Evolutionary conservation across 2,888 invertebrate species (phyloP).

Genomic region (Rhorus exstirpatorius): DNA sequence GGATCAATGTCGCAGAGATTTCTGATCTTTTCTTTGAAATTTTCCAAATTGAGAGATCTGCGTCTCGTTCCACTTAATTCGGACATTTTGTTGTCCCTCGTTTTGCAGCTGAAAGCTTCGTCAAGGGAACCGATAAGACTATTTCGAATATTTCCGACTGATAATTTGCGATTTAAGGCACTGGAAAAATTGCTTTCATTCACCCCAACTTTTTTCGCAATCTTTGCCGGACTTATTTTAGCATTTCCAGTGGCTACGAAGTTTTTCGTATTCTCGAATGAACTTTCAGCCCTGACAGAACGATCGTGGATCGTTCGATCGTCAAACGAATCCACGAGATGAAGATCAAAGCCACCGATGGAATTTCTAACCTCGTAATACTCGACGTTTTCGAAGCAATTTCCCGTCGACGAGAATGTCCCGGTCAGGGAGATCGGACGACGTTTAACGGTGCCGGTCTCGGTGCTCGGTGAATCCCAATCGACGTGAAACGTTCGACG

Average conservation of each 20-base stretch:
- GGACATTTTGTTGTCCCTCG: background rate
- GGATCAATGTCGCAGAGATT: background rate
- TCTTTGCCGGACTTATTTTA: background rate
- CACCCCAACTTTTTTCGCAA: background rate
- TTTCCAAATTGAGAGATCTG: slow-evolving; percentile 11
- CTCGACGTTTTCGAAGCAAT: slow-evolving; percentile 73
- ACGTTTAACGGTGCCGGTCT: slow-evolving; percentile 91
- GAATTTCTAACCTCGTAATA: slow-evolving; percentile 74
- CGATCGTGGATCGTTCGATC: slow-evolving; percentile 40
- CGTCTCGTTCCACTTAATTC: slow-evolving; percentile 21
- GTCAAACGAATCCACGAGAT: slow-evolving; percentile 65
- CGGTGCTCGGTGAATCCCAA: slow-evolving; percentile 91
- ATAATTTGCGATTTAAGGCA: background rate
- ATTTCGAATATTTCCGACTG: slow-evolving; percentile 14
- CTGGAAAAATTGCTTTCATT: background rate
- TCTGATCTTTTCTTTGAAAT: slow-evolving; percentile 17
- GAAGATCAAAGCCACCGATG: slow-evolving; percentile 69
- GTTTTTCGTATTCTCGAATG: slow-evolving; percentile 32
- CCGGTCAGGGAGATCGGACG: slow-evolving; percentile 88
- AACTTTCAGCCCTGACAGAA: slow-evolving; percentile 36
- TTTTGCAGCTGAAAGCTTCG: slow-evolving; percentile 1
- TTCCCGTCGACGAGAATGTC: slow-evolving; percentile 64
- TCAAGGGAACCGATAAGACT: slow-evolving; percentile 1
- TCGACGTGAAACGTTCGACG: slow-evolving; percentile 86
- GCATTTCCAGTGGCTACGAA: background rate